Base-by-base conservation (phyloP, 2,888 invertebrate genomes). In the Harmothoe impar region DNA sequence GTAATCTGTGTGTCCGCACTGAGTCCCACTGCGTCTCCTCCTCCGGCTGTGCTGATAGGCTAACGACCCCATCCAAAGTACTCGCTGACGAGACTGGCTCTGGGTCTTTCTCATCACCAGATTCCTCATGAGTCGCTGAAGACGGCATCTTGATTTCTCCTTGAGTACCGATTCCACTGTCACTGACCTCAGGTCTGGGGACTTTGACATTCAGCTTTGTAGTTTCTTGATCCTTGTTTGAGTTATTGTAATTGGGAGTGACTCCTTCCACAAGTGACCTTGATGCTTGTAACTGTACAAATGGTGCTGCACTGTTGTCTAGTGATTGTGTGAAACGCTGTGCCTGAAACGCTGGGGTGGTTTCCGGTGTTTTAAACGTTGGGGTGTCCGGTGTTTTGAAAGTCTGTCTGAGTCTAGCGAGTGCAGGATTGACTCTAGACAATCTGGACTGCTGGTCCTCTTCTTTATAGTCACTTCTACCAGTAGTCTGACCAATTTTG, bases 141-240 rank as follows among this genome's bases (percentile, higher is more conserved):
- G 56, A 25, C 17, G 86, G 10, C 25, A 29, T 20, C 33, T 54
- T 54, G n/a, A 29, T 31, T 12, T 56, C 56, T 12, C 10, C 17
- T 29, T 86, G 86, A 54, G 86, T 86, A 25, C 56, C 29, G 7
- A 86, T 54, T 10, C 86, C 86, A 33, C 86, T 86, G 56, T 86
- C 86, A 54, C 20, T 54, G 0, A 54, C 25, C 0, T 86, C 84
- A 43, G 43, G 43, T 43, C 29, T 72, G 7, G 29, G 0, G 29
- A 72, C 29, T 29, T 29, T 72, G 72, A 29, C 62, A 62, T 3
- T 25, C 1, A 62, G 23, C 15, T 62, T 25, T 12, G 23, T 62
- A 3, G 62, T 25, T 62, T 25, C 62, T n/a, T 25, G 5, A 12
- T 62, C n/a, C 25, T 62, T 62, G 62, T 23, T 62, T 23, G 62